Evolutionary conservation across 2,797 vertebrate species (phyloP).

Genomic region (Gymnoscopelus microlampas): DNA sequence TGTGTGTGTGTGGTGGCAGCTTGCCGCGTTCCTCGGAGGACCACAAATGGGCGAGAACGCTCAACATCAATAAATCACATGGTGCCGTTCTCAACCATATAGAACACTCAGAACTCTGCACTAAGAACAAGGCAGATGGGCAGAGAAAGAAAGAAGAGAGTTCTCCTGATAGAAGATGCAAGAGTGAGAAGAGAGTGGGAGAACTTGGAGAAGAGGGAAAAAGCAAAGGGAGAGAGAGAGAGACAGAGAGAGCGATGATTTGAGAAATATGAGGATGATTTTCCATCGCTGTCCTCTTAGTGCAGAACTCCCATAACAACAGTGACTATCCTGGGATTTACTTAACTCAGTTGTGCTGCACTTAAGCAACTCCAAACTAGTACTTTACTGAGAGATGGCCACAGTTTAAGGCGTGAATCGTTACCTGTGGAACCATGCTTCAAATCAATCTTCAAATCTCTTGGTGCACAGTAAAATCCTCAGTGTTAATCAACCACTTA

Average conservation of each 20-base stretch:
- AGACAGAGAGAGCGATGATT: not conserved
- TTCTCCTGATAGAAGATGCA: too few relatives aligned
- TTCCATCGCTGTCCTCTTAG: constrained; percentile 7
- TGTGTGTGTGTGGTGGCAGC: not conserved
- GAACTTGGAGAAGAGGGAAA: not conserved
- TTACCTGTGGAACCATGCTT: not conserved
- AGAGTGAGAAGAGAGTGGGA: not conserved
- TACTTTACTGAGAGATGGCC: constrained; percentile 16
- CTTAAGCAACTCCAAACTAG: constrained; percentile 34
- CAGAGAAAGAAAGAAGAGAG: not conserved
- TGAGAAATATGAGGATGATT: not conserved
- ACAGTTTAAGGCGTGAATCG: not conserved
- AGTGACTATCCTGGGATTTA: constrained; percentile 25
- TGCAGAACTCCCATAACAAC: constrained; percentile 37
- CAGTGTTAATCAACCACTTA: too few relatives aligned
- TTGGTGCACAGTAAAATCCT: too few relatives aligned
- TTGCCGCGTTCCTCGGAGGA: constrained; percentile 27
- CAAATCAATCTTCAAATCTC: too few relatives aligned
- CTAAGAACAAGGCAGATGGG: constrained; percentile 32
- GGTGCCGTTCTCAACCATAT: constrained; percentile 29
- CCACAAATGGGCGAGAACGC: constrained; percentile 40
- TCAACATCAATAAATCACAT: constrained; percentile 46
- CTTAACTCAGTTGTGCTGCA: constrained; percentile 14
- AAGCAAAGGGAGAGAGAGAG: constrained; percentile 20
- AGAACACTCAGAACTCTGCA: constrained; percentile 32